phyloP scores from a whole-genome alignment of 2,113 vertebrate species.

The Muntiacus reevesi region DNA sequence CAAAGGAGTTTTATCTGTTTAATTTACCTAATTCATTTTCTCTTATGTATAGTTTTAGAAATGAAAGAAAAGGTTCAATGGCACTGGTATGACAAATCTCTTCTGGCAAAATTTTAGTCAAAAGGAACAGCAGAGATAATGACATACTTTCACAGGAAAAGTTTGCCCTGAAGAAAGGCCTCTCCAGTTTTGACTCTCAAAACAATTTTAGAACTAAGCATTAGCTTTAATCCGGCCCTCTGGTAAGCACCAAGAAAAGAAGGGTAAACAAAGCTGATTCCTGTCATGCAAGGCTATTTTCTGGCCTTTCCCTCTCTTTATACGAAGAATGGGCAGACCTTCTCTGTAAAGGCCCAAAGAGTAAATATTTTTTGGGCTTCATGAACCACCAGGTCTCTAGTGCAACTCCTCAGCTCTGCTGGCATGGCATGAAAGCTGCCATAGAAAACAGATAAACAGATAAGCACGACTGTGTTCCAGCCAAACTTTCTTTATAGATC shows the following conservation, averaged over 20 bases:
- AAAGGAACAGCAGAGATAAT: conserved; percentile 45
- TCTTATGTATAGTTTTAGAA: conserved; percentile 42
- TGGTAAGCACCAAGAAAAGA: conserved; percentile 4
- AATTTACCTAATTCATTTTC: conserved; percentile 47
- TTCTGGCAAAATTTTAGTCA: conserved; percentile 50
- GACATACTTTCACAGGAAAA: conserved; percentile 28
- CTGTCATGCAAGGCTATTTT: not conserved
- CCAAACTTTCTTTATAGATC: not conserved
- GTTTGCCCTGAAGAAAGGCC: conserved; percentile 36
- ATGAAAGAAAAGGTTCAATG: conserved; percentile 52
- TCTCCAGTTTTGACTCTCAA: conserved; percentile 8
- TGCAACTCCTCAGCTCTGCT: not conserved
- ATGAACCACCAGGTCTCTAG: not conserved
- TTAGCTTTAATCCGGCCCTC: conserved; percentile 16
- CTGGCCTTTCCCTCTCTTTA: not conserved
- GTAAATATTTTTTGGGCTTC: not conserved
- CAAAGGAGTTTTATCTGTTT: conserved; percentile 27
- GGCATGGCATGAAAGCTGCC: not conserved
- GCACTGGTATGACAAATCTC: conserved; percentile 37
- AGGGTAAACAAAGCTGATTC: conserved; percentile 26
- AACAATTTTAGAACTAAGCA: conserved; percentile 38
- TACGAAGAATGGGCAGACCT: not conserved
- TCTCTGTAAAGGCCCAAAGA: not conserved
- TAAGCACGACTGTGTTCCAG: not conserved
- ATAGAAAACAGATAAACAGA: not conserved